Evolutionary conservation across 1,140 invertebrate species (phyloP), one percentile per base, ranked within the genome.

Genomic region (Brachionus rubens): DNA sequence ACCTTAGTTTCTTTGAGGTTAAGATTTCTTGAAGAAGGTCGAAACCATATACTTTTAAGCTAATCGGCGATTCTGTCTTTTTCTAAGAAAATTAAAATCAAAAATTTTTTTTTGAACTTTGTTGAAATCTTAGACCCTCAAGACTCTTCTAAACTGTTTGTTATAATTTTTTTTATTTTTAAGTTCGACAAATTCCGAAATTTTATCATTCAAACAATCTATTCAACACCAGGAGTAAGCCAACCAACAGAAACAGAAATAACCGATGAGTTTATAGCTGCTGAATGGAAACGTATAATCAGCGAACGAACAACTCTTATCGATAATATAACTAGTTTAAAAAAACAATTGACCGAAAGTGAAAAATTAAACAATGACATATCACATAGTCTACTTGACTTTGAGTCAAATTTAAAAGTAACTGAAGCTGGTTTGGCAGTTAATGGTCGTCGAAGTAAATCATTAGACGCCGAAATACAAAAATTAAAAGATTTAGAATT

Each of bases 131-230:
- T n/a, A n/a, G n/a, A n/a, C n/a, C n/a, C n/a, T n/a, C n/a, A n/a
- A n/a, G n/a, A n/a, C n/a, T n/a, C n/a, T n/a, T n/a, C n/a, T n/a
- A n/a, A n/a, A n/a, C n/a, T n/a, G n/a, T n/a, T n/a, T n/a, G n/a
- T n/a, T n/a, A n/a, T n/a, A 36, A 36, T 36, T 36, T 36, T 5
- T 5, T 9, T 9, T 5, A 36, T 16, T 75, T 81, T 80, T 56
- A 79, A 84, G 82, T 56, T 80, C 77, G 83, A 84, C 72, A 77
- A 82, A 9, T 79, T 79, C 77, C 77, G 82, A 14, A 81, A 80
- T 76, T 77, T 81, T 30, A 80, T 84, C 7, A 78, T 84, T 10
- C 82, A 84, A 77, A 78, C 80, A 7, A 80, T 82, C 26, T 84
- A 80, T 77, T 82, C 82, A 12, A 81, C 82, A 3, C 82, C 82